Conservation (phyloP, 2,113 vertebrate species). For the Hemicordylus capensis region DNA sequence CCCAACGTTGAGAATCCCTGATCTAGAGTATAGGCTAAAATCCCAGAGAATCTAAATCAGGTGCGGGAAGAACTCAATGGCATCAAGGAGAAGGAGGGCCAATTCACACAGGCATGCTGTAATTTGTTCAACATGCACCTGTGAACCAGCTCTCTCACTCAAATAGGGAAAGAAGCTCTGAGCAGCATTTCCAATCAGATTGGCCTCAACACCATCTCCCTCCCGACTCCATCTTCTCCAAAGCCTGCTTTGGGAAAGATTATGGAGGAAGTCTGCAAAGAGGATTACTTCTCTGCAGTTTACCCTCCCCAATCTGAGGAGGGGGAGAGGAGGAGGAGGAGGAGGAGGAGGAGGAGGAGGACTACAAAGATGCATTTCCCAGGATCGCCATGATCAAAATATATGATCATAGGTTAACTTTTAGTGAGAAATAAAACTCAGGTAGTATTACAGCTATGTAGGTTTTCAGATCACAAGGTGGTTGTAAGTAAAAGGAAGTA, state of each 20-base stretch:
- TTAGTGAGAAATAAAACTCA: not conserved
- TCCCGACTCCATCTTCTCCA: not conserved
- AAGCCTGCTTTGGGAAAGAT: not conserved
- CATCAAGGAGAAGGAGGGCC: too few species aligned
- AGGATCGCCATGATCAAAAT: not conserved
- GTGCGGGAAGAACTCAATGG: too few species aligned
- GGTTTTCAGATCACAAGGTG: not conserved
- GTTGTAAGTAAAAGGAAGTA: not conserved
- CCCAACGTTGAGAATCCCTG: too few species aligned
- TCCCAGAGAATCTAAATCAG: too few species aligned
- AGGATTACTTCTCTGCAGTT: not conserved
- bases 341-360: too few species aligned
- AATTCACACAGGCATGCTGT: not conserved
- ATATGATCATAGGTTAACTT: not conserved
- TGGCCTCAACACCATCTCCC: not conserved
- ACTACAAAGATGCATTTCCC: not conserved
- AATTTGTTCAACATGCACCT: not conserved
- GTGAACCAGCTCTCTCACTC: not conserved
- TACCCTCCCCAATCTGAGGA: too few species aligned
- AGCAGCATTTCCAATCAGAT: not conserved
- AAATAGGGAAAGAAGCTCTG: too few species aligned
- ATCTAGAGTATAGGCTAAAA: too few species aligned
- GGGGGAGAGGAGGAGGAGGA: too few species aligned
- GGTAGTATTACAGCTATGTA: not conserved
- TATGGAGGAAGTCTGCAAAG: not conserved